phyloP scores from a whole-genome alignment of 2,888 invertebrate species.

The Epinotia nisella region DNA sequence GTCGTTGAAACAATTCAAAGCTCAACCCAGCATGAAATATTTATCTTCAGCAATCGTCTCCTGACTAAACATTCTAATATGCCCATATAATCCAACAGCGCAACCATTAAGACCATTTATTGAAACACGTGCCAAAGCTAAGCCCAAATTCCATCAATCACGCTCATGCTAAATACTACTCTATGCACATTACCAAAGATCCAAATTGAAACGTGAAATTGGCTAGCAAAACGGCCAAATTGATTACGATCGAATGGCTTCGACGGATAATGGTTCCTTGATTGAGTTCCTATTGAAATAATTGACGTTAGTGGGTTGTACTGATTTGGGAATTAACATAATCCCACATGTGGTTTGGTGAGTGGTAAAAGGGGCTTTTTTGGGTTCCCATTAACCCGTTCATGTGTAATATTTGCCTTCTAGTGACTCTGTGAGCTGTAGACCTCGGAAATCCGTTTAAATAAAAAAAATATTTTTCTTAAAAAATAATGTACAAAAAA shows the following conservation, averaged over 20 bases:
- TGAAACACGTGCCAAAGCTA: background rate
- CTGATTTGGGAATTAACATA: background rate
- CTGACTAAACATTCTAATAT: background rate
- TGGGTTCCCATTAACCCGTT: background rate
- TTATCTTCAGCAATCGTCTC: background rate
- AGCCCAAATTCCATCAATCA: background rate
- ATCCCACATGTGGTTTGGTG: background rate
- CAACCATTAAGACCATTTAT: background rate
- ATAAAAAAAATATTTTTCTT: too few species aligned
- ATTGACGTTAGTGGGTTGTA: conserved; percentile 19
- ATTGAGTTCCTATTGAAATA: conserved; percentile 32
- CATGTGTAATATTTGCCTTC: too few species aligned
- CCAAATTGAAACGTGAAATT: background rate
- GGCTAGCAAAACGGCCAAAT: conserved; percentile 21
- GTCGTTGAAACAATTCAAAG: background rate
- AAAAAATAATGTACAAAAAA: too few species aligned
- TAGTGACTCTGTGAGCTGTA: too few species aligned
- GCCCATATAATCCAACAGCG: background rate
- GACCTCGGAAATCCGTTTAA: too few species aligned
- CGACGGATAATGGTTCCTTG: conserved; percentile 15
- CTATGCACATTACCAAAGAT: background rate
- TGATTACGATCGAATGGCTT: conserved; percentile 7
- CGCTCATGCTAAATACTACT: background rate
- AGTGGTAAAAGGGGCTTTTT: background rate
- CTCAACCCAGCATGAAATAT: background rate